A percentile compares a stretch with the other conserved stretches of the same genome.
Evolutionary conservation across 2,888 invertebrate genomes (phyloP).

Genomic region (Hirtodrosophila duncani): DNA sequence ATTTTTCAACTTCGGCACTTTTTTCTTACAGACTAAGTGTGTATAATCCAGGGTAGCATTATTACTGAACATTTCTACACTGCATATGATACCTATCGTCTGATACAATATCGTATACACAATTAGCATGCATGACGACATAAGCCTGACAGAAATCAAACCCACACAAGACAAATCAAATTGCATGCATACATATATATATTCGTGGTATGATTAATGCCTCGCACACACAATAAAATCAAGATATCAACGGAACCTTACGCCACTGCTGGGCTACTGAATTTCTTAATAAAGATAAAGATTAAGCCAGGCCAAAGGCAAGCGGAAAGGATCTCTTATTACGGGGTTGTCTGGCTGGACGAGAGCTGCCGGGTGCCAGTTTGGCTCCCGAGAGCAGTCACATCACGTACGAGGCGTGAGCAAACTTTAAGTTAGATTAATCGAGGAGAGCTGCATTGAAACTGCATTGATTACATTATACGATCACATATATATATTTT

Average conservation of each 20-base stretch:
- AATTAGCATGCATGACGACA: conserved; percentile 67
- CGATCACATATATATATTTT: too few relatives aligned
- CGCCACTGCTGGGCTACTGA: conserved; percentile 61
- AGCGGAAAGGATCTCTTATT: conserved; percentile 50
- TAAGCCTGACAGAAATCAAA: conserved; percentile 54
- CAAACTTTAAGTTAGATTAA: conserved; percentile 73
- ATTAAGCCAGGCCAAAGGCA: conserved; percentile 28
- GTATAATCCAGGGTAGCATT: too few relatives aligned
- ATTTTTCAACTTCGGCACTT: too few relatives aligned
- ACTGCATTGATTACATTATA: conserved; percentile 50
- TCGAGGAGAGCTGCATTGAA: conserved; percentile 50
- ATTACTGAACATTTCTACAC: conserved; percentile 29
- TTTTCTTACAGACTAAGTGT: too few relatives aligned
- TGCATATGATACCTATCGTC: too few relatives aligned
- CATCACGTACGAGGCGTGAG: conserved; percentile 69
- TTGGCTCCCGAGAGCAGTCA: conserved; percentile 33
- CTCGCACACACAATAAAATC: conserved; percentile 54
- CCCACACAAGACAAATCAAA: conserved; percentile 67
- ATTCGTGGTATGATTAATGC: conserved; percentile 39
- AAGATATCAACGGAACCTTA: conserved; percentile 68
- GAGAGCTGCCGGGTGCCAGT: neutral
- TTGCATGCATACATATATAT: conserved; percentile 49
- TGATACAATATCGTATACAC: neutral
- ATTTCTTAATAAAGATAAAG: conserved; percentile 75
- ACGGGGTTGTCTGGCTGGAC: too few relatives aligned